Percentiles rank a stretch among this genome's conserved stretches.
phyloP scores from a whole-genome alignment of 2,113 vertebrate genomes.

The Oryzias melastigma region DNA sequence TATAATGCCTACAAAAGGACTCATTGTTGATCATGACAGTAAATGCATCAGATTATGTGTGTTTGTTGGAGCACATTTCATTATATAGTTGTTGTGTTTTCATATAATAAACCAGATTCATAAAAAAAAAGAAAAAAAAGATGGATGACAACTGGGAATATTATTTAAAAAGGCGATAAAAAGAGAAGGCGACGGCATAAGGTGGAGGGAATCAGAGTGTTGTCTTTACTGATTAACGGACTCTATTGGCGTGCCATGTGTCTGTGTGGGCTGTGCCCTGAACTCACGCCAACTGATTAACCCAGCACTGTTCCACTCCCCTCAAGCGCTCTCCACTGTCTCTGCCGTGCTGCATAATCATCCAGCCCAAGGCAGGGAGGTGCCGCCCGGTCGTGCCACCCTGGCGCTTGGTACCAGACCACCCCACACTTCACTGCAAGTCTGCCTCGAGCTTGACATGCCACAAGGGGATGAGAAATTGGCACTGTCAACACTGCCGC shows the following conservation, averaged over 20 bases:
- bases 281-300: slow-evolving; percentile 87
- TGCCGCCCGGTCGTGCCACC: slow-evolving; percentile 58
- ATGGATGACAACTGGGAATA: slow-evolving; percentile 10
- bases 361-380: slow-evolving; percentile 55
- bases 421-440: slow-evolving; percentile 44
- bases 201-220: slow-evolving; percentile 71
- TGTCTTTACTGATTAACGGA: slow-evolving; percentile 86
- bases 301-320: slow-evolving; percentile 81
- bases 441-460: slow-evolving; percentile 50
- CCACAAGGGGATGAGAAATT: slow-evolving; percentile 47
- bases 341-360: slow-evolving; percentile 70
- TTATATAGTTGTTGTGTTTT: too few species aligned
- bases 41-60: too few species aligned
- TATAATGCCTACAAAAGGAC: too few species aligned
- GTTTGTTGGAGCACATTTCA: too few species aligned
- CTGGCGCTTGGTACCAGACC: slow-evolving; percentile 65
- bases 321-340: slow-evolving; percentile 76
- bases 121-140: slow-evolving; percentile 10
- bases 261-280: slow-evolving; percentile 90
- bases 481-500: slow-evolving; percentile 41
- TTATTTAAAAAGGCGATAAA: slow-evolving; percentile 60
- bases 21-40: too few species aligned
- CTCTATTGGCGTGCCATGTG: slow-evolving; percentile 84
- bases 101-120: not conserved
- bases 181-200: slow-evolving; percentile 45